Conservation (phyloP, 2,797 vertebrate genomes). For the Toxotes lorentzi region DNA sequence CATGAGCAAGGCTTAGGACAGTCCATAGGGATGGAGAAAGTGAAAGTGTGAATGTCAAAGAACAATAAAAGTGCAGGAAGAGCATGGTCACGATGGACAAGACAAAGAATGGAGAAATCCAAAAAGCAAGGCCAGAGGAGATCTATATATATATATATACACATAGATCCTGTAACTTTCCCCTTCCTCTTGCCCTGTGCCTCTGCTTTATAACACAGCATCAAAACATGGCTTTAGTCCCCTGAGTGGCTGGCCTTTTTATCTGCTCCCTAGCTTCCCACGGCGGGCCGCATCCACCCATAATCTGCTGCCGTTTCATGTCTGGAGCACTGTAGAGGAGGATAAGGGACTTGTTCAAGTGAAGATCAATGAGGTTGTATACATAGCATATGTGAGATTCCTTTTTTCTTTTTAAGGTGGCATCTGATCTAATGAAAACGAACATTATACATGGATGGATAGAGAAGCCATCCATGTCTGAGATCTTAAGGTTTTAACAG, state of each 20-base stretch:
- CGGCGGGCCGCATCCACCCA: constrained; percentile 79
- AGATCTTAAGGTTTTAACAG: constrained; percentile 19
- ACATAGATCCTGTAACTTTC: constrained; percentile 64
- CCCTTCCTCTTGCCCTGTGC: constrained; percentile 64
- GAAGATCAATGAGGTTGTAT: constrained; percentile 82
- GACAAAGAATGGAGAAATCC: constrained; percentile 46
- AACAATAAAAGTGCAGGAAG: constrained; percentile 70
- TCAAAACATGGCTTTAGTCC: constrained; percentile 81
- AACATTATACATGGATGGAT: constrained; percentile 40
- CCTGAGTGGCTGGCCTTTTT: constrained; percentile 76
- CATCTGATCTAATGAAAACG: constrained; percentile 62
- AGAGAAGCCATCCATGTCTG: constrained; percentile 1
- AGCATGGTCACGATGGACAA: constrained; percentile 52
- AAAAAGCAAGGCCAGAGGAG: constrained; percentile 44
- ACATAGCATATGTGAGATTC: constrained; percentile 71
- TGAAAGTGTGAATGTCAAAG: constrained; percentile 63
- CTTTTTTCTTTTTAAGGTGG: constrained; percentile 66
- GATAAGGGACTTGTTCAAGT: constrained; percentile 82
- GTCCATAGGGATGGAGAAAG: constrained; percentile 59
- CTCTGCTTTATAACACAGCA: constrained; percentile 79
- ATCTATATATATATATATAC: constrained; percentile 24
- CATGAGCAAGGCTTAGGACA: constrained; percentile 77
- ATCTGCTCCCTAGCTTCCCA: constrained; percentile 81
- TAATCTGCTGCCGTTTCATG: constrained; percentile 84
- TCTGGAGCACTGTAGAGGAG: constrained; percentile 74